Evolutionary conservation across 2,113 vertebrate genomes (phyloP).

Genomic region (Stercorarius parasiticus): DNA sequence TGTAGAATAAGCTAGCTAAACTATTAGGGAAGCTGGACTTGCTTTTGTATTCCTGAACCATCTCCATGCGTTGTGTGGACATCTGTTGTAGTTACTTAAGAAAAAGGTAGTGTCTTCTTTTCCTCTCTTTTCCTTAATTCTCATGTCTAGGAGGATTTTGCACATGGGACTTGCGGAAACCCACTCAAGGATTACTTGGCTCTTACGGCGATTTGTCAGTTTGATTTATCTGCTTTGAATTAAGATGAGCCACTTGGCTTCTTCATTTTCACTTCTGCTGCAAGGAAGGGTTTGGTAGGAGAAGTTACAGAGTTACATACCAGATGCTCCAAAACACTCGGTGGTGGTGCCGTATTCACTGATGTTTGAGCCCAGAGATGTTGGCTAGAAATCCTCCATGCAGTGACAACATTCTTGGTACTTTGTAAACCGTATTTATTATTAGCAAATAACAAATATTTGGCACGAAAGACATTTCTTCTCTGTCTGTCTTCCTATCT

Average conservation of each 20-base stretch:
- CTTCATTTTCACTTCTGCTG: not conserved
- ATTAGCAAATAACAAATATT: not conserved
- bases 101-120: not conserved
- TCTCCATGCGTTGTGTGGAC: not conserved
- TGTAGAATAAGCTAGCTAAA: not conserved
- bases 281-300: not conserved
- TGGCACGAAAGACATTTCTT: accelerated
- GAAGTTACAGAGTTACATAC: not conserved
- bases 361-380: not conserved
- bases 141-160: slow-evolving; percentile 13
- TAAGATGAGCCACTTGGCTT: not conserved
- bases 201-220: not conserved
- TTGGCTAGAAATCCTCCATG: not conserved
- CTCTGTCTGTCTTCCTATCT: not conserved
- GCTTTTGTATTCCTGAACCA: not conserved
- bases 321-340: not conserved
- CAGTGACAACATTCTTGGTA: not conserved
- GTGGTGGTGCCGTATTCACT: accelerated
- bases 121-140: not conserved
- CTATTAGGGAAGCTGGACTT: not conserved
- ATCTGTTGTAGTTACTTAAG: not conserved
- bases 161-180: not conserved
- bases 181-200: not conserved
- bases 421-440: not conserved
- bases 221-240: not conserved